Evolutionary conservation across 2,797 vertebrate genomes (phyloP).

Genomic region (Melanotaenia nigrans): DNA sequence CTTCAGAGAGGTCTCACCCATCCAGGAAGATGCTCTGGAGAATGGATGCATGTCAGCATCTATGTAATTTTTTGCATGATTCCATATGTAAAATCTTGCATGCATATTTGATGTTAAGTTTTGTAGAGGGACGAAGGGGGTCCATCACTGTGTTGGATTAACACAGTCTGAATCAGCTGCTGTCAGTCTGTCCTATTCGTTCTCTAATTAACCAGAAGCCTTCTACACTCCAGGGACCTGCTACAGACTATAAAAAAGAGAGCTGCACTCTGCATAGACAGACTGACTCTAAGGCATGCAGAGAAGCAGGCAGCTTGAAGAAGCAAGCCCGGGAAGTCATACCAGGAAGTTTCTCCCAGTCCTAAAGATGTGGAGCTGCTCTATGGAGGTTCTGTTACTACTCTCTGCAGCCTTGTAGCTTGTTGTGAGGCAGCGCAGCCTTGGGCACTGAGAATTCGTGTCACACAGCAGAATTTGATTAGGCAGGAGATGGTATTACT

Average conservation of each 20-base stretch:
- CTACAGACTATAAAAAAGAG: slow-evolving; percentile 23
- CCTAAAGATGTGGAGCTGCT: slow-evolving; percentile 45
- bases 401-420: slow-evolving; percentile 52
- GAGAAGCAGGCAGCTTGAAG: slow-evolving; percentile 14
- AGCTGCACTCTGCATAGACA: slow-evolving; percentile 1
- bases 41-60: slow-evolving; percentile 11
- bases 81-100: slow-evolving; percentile 5
- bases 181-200: slow-evolving; percentile 37
- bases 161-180: slow-evolving; percentile 50
- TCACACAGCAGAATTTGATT: slow-evolving; percentile 77
- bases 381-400: slow-evolving; percentile 58
- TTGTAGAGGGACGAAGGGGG: neutral
- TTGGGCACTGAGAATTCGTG: slow-evolving; percentile 69
- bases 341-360: slow-evolving; percentile 32
- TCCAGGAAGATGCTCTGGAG: slow-evolving; percentile 28
- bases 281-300: slow-evolving; percentile 19
- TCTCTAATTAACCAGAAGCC: slow-evolving; percentile 60
- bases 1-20: slow-evolving; percentile 36
- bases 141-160: slow-evolving; percentile 36
- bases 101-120: slow-evolving; percentile 25
- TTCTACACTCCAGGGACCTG: slow-evolving; percentile 41
- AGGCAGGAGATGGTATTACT: slow-evolving; percentile 74
- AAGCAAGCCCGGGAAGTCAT: slow-evolving; percentile 14
- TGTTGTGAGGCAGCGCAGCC: slow-evolving; percentile 56
- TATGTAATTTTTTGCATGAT: slow-evolving; percentile 15